Base-by-base conservation (phyloP, 1,140 invertebrate genomes). In the Dufourea novaeangliae region DNA sequence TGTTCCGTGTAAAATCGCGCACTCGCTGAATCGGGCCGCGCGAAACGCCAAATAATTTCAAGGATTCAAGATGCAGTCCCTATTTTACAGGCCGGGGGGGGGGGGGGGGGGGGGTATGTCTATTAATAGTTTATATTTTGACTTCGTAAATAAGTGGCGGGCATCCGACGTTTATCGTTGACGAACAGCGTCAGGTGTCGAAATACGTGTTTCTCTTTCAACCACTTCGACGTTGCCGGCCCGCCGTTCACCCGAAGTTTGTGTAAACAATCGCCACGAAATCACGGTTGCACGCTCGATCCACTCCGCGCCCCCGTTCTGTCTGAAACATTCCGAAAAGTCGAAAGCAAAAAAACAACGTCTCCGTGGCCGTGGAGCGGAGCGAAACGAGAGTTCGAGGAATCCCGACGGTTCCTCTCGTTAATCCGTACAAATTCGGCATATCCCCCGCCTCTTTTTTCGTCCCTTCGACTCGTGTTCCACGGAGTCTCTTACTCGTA, bases 381-480 rank as follows among this genome's bases (percentile, higher is more conserved):
- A 12, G 37, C 37, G 44, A 44, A 20, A 34, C 34, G 50, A 54
- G 80, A 66, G 39, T 54, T 39, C 22, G 29, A 39, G 52, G 64
- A 57, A 73, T 57, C 17, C n/a, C 56, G 46, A 44, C 52, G 61
- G 14, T 83, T 72, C 59, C 78, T 69, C 75, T 39, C 68, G 84
- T 79, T 89, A 83, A 90, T 90, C 88, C 86, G 82, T 78, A 86
- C 85, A 84, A 84, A 86, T 88, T 79, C 82, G 68, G 64, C 68
- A 32, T n/a, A n/a, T n/a, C 56, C 73, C 52, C 59, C 32, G 32
- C n/a, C 44, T 50, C 70, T 79, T 80, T 73, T 79, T 72, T 83
- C 76, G 77, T 75, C 63, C 76, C 74, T 86, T 83, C 79, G 32
- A 74, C 75, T 83, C 77, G 75, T 77, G 56, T 78, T 70, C 67